Evolutionary conservation across 2,888 invertebrate genomes (phyloP), one percentile per base, ranked within the genome.

Genomic region (Lamproptera curius): DNA sequence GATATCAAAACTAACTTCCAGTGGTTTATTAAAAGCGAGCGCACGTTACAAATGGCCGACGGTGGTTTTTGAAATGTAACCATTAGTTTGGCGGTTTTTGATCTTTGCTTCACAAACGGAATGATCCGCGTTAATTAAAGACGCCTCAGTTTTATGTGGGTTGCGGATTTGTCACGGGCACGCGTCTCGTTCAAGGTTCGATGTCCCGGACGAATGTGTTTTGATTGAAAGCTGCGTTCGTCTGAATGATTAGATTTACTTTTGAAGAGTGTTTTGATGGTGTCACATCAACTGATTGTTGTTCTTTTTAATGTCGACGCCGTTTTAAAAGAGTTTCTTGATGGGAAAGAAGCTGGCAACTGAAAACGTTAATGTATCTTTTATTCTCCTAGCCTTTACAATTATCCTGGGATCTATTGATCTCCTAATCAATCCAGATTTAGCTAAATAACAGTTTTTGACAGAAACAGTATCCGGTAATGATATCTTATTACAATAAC

Each of bases 11-110:
- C n/a, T 4, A 10, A 4, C 13, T n/a, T 11, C 13, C 11, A 15
- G 11, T 28, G 35, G 11, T 17, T 20, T 16, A 31, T 42, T 13
- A 42, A 36, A 37, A 33, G n/a, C 20, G 9, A 11, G 9, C 15
- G 17, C 31, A 20, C 9, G 31, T 42, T 20, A 47, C 42, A 33
- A 31, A 42, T 38, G 10, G 42, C 2, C 13, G 37, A 13, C 47
- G 37, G 47, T 33, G 47, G 23, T 31, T 10, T 47, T 37, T 38
- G 33, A 47, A 31, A 23, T 47, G 37, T 38, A 9, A 13, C 33
- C 42, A 47, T 47, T 42, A 47, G 37, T 47, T 42, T 42, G 13
- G 31, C 10, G 42, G 37, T 28, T 42, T 47, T 47, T 47, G 47
- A 47, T 47, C 14, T 47, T 33, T 13, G 5, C 4, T 31, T 2